Conservation (phyloP, 2,888 invertebrate genomes). For the Ceratothoa steindachneri region DNA sequence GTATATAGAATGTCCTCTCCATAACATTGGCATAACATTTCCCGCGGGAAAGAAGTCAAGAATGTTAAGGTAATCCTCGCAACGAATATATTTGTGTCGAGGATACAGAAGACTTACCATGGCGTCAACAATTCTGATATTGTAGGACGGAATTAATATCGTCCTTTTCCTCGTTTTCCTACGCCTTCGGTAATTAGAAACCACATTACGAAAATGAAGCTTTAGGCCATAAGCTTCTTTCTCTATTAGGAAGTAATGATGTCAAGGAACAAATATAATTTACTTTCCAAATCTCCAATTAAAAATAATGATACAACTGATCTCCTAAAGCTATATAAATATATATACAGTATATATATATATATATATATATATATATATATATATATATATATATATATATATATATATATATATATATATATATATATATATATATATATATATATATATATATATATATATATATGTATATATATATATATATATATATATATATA, state of each 20-base stretch:
- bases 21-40: too few relatives aligned
- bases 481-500: too few relatives aligned
- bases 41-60: too few relatives aligned
- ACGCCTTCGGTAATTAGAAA: background rate
- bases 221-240: background rate
- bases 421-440: background rate
- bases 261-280: background rate
- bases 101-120: too few relatives aligned
- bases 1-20: too few relatives aligned
- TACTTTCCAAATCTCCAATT: constrained; percentile 7
- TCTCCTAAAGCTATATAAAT: background rate
- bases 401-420: background rate
- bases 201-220: background rate
- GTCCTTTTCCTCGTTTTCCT: too few relatives aligned
- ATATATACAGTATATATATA: background rate
- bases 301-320: constrained; percentile 15
- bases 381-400: background rate
- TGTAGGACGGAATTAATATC: too few relatives aligned
- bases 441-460: too few relatives aligned
- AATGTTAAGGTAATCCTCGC: too few relatives aligned
- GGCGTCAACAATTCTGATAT: too few relatives aligned
- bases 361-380: constrained; percentile 11
- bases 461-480: too few relatives aligned
- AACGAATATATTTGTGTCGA: too few relatives aligned
- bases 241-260: constrained; percentile 11